Base-by-base conservation (phyloP, 2,113 vertebrate genomes). In the Etheostoma spectabile region DNA sequence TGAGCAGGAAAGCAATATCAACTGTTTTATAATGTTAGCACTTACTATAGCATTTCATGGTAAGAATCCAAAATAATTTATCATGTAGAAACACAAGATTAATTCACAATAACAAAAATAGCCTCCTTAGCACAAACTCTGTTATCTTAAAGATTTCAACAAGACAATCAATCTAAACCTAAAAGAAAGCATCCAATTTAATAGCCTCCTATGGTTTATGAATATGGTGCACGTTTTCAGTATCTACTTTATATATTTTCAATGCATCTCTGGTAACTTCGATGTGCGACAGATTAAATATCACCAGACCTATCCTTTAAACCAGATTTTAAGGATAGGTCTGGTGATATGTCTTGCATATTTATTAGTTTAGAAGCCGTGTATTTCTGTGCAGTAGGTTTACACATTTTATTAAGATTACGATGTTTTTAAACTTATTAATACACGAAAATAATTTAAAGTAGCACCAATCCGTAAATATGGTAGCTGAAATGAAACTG, bases 81-180 rank as follows among this genome's bases (percentile, higher is more conserved):
- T 65, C 19, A 83, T 60, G 30, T 33, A 6, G n/a, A 61, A 62
- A 70, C 13, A 6, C 33, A 46, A 76, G 22, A 53, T 64, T 6
- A 63, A 18, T 42, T 24, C 2, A 52, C 19, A 18, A n/a, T 15
- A 27, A 63, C 30, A 16, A 35, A 48, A 15, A 21, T n/a, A 3
- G 30, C 22, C 59, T 24, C 11, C 16, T 55, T 22, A 27, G 16
- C 51, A 63, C 5, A 33, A 16, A 22, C 15, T 66, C 51, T 1
- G 3, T 21, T 12, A 22, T 67, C 49, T 68, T 13, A n/a, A 10
- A 53, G 21, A 22, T 22, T 38, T 33, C 27, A 27, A 51, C 3
- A 6, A 68, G 48, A 35, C 4, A 14, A 46, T 68, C 48, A 21
- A 53, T 42, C 21, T 51, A 16, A 48, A 49, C 16, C 21, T 49